Conservation (phyloP, 1,140 invertebrate species). For the Lepidurus couesii region DNA sequence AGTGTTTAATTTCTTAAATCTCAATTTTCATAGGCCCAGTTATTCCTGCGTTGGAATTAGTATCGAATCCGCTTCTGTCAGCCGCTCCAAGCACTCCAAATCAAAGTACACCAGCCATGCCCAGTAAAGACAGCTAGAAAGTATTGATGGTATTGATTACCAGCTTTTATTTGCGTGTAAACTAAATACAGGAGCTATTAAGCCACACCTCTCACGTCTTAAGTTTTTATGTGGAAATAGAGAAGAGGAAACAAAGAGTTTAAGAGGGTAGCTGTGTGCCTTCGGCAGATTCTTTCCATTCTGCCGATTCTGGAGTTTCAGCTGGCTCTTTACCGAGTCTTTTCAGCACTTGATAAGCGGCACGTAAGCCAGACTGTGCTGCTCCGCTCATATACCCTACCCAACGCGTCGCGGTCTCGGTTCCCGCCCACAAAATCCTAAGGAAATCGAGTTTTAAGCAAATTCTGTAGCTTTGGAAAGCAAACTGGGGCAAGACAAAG, state of each 20-base stretch:
- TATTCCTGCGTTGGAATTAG: neutral
- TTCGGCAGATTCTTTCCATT: neutral
- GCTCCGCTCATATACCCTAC: slow-evolving; percentile 54
- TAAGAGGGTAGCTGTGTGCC: neutral
- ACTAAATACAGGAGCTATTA: neutral
- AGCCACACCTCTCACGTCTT: neutral
- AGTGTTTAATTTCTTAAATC: neutral
- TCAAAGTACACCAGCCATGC: neutral
- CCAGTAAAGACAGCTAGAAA: neutral
- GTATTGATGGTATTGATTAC: neutral
- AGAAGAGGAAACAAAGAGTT: neutral
- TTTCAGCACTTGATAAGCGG: slow-evolving; percentile 50
- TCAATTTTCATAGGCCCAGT: neutral
- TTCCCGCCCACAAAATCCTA: slow-evolving; percentile 50
- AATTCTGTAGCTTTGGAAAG: neutral
- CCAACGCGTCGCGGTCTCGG: slow-evolving; percentile 53
- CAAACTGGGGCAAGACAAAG: neutral
- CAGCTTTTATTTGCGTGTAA: neutral
- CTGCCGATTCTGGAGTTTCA: neutral
- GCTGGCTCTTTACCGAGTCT: neutral
- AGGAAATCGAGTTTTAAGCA: slow-evolving; percentile 34
- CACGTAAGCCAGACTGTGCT: slow-evolving; percentile 50
- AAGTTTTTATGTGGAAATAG: neutral
- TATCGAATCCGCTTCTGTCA: neutral
- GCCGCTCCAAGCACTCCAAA: neutral